Evolutionary conservation across 2,888 invertebrate genomes (phyloP).

Genomic region (Nemurella pictetii): DNA sequence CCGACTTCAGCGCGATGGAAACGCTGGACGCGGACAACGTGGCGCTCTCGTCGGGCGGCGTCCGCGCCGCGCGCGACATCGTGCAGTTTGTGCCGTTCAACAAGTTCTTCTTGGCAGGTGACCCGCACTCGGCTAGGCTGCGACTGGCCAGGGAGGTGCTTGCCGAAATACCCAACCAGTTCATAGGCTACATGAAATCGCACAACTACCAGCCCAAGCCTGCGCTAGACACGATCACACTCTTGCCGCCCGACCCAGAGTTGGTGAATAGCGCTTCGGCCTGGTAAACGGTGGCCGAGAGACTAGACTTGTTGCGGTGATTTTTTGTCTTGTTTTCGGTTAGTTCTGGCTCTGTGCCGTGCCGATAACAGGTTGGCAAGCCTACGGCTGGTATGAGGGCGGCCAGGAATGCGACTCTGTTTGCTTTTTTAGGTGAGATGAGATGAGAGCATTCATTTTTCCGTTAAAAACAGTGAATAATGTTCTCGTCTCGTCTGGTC

Average conservation of each 20-base stretch:
- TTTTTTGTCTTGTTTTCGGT: background rate
- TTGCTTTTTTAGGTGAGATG: too few species aligned
- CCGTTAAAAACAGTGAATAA: too few species aligned
- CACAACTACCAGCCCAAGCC: conserved; percentile 54
- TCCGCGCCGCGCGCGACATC: conserved; percentile 59
- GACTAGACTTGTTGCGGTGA: background rate
- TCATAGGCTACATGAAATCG: conserved; percentile 54
- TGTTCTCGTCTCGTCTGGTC: too few species aligned
- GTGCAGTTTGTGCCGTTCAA: conserved; percentile 62
- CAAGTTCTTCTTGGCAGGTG: conserved; percentile 47
- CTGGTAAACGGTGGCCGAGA: background rate
- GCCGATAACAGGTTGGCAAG: too few species aligned
- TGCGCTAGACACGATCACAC: conserved; percentile 47
- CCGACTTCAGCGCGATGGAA: conserved; percentile 48
- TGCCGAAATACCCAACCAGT: conserved; percentile 60
- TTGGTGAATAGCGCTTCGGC: conserved; percentile 3
- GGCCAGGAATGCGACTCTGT: too few species aligned
- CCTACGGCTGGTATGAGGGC: too few species aligned
- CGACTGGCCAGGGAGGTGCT: conserved; percentile 61
- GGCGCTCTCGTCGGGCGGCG: conserved; percentile 44
- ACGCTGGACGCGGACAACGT: conserved; percentile 47
- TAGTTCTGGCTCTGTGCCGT: too few species aligned
- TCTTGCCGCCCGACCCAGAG: conserved; percentile 48
- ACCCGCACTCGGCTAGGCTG: conserved; percentile 48
- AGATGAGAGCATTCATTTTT: too few species aligned